phyloP scores from a whole-genome alignment of 2,113 vertebrate species.

The Pseudopipra pipra region DNA sequence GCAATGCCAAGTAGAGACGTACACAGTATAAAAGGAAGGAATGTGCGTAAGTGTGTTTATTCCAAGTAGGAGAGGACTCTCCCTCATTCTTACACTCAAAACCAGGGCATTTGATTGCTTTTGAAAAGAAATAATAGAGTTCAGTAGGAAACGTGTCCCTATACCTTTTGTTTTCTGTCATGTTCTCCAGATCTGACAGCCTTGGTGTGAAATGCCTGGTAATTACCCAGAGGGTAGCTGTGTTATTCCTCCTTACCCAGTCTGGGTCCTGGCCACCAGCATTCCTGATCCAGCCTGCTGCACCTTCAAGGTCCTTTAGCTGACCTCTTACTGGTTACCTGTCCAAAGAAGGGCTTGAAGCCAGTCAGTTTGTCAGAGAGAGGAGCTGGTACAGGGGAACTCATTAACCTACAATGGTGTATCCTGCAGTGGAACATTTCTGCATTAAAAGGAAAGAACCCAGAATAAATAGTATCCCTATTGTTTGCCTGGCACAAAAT shows the following conservation, averaged over 20 bases:
- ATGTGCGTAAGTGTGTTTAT: not conserved
- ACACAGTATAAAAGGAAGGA: not conserved
- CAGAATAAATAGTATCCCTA: not conserved
- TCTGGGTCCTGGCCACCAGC: not conserved
- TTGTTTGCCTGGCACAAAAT: not conserved
- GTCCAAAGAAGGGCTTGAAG: not conserved
- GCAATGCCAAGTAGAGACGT: not conserved
- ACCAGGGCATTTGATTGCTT: not conserved
- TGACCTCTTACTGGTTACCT: not conserved
- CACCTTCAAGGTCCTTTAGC: not conserved
- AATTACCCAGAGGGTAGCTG: not conserved
- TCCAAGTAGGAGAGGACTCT: not conserved
- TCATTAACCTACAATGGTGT: not conserved
- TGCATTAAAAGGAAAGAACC: not conserved
- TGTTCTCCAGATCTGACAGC: not conserved
- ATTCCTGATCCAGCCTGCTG: not conserved
- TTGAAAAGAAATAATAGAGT: not conserved
- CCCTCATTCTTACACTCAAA: not conserved
- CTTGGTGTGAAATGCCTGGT: not conserved
- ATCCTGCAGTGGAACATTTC: not conserved
- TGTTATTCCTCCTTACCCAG: not conserved
- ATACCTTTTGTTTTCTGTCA: not conserved
- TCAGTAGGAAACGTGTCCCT: not conserved
- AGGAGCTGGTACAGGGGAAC: not conserved
- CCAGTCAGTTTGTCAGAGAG: not conserved